These are phyloP conservation scores for Axinella damicornis DNA, from an alignment of 37 sponge, comb jelly and placozoan species.

Conservation along the genomic window DNA sequence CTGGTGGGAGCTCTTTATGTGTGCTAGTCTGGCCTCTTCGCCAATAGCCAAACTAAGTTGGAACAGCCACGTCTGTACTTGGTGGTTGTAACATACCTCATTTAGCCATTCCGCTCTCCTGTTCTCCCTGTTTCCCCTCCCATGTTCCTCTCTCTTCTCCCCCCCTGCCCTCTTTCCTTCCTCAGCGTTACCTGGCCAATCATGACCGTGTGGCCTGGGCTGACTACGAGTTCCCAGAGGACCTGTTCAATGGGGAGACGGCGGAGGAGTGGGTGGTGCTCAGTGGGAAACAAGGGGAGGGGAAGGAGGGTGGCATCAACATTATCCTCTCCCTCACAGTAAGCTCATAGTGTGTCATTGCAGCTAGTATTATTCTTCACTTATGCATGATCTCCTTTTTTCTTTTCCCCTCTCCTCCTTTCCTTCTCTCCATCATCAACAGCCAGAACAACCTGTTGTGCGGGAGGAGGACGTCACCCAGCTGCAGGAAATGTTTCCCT, in stretches of 20 bases:
- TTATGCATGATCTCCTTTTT: no score
- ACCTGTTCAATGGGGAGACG: conserved; percentile 84
- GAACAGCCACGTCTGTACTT: no score
- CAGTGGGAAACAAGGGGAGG: conserved; percentile 93
- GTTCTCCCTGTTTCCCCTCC: no score
- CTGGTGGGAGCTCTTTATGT: no score
- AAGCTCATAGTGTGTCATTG: no score
- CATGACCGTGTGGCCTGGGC: conserved; percentile 95
- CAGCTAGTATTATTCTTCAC: no score
- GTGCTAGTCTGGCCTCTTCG: no score
- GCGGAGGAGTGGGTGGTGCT: conserved; percentile 97
- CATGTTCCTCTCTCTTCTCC: no score
- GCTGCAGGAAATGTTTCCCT: conserved; percentile 97
- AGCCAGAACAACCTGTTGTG: conserved; percentile 19
- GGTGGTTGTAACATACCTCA: no score
- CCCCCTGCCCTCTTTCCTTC: no score
- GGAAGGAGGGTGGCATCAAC: conserved; percentile 89
- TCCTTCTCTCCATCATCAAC: not conserved
- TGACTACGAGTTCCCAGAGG: conserved; percentile 79
- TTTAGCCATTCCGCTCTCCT: not conserved
- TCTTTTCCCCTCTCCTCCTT: not conserved
- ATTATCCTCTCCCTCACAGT: conserved; percentile 66
- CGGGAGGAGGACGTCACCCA: conserved; percentile 72
- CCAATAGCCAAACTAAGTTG: no score
- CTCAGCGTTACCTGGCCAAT: conserved; percentile 77